These are phyloP conservation scores for Neria commutata DNA, from an alignment of 2,888 invertebrate species.

Conservation along the genomic window DNA sequence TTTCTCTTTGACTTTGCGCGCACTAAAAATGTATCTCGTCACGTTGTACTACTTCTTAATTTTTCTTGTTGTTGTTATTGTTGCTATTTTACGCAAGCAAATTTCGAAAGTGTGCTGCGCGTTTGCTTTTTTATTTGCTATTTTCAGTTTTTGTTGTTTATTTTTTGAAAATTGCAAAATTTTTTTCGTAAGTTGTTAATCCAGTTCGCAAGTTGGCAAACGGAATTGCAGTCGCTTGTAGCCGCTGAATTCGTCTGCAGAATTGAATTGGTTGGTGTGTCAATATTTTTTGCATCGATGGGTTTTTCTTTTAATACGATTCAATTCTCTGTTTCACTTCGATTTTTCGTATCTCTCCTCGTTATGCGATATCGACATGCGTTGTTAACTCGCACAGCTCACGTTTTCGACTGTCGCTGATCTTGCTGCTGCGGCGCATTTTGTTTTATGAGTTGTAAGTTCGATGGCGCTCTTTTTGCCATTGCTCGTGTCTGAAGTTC, in stretches of 20 bases:
- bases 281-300: no score
- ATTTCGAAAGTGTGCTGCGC: constrained; percentile 45
- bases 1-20: constrained; percentile 5
- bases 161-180: no score
- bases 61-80: constrained; percentile 23
- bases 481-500: not conserved
- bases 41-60: constrained; percentile 48
- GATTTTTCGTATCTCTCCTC: not conserved
- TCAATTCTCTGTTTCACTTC: not conserved
- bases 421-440: constrained; percentile 41
- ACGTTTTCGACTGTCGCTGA: constrained; percentile 46
- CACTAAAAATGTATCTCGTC: constrained; percentile 31
- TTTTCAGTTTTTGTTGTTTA: constrained; percentile 21
- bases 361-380: constrained; percentile 26
- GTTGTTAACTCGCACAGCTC: constrained; percentile 38
- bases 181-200: constrained; percentile 27
- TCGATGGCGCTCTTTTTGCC: not conserved
- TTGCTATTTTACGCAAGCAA: constrained; percentile 13
- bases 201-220: constrained; percentile 41
- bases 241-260: constrained; percentile 33
- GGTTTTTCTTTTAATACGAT: constrained; percentile 5
- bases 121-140: constrained; percentile 5
- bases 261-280: no score
- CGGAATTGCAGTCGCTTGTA: not conserved
- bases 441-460: constrained; percentile 30